Percentiles rank a stretch among this genome's conserved stretches.
Conservation (phyloP, 2,888 invertebrate species). For the Acanthosoma haemorrhoidale region DNA sequence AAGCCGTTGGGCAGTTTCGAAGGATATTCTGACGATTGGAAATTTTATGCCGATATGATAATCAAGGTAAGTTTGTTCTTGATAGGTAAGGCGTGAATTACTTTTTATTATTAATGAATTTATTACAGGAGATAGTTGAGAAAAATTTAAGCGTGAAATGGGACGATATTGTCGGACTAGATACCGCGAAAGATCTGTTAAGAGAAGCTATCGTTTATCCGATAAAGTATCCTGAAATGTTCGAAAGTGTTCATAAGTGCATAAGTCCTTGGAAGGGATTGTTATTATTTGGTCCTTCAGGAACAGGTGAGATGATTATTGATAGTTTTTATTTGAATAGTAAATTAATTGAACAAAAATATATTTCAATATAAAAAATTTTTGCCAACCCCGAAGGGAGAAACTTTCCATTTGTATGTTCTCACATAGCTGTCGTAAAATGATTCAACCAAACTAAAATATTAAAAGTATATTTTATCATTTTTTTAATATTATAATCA, state of each 20-base stretch:
- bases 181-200: slow-evolving; percentile 65
- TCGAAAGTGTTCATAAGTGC: slow-evolving; percentile 56
- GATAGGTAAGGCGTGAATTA: no score
- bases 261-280: slow-evolving; percentile 80
- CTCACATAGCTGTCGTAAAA: no score
- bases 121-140: slow-evolving; percentile 55
- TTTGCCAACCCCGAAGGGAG: no score
- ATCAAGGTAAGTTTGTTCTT: slow-evolving; percentile 52
- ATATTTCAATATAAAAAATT: no score
- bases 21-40: slow-evolving; percentile 51
- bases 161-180: slow-evolving; percentile 75
- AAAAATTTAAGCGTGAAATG: slow-evolving; percentile 65
- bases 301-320: slow-evolving; percentile 55
- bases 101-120: neutral
- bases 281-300: slow-evolving; percentile 68
- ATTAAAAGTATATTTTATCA: no score
- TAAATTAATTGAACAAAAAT: neutral
- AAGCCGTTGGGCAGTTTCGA: slow-evolving; percentile 44
- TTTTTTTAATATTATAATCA: no score
- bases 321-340: neutral
- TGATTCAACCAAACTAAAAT: no score
- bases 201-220: slow-evolving; percentile 85
- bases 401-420: no score
- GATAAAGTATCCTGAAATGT: slow-evolving; percentile 64
- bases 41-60: slow-evolving; percentile 60